Conservation (phyloP, 2,888 invertebrate genomes). For the Phlogophora meticulosa region DNA sequence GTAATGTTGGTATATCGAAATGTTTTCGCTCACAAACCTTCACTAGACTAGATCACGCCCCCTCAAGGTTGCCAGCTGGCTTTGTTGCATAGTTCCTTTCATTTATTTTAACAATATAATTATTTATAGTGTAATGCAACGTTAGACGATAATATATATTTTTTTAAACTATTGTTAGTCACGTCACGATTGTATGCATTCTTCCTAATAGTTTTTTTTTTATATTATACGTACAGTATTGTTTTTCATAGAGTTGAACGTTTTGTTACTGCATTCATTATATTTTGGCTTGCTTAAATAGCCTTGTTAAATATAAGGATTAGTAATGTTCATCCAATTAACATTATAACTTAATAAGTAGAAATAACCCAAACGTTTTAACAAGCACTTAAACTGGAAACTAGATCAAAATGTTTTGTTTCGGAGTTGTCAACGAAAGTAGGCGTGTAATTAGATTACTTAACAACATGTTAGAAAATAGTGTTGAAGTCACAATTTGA, state of each 20-base stretch:
- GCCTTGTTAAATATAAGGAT: not conserved
- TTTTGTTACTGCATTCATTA: not conserved
- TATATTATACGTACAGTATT: too few relatives aligned
- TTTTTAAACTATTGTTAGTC: slow-evolving; percentile 19
- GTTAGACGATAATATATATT: slow-evolving; percentile 1
- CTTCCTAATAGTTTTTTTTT: not conserved
- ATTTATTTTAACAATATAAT: slow-evolving; percentile 59
- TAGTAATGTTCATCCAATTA: slow-evolving; percentile 19
- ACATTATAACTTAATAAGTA: slow-evolving; percentile 27
- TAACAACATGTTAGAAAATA: slow-evolving; percentile 24
- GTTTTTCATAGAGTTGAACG: not conserved
- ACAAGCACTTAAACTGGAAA: slow-evolving; percentile 28
- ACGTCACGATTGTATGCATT: slow-evolving; percentile 27
- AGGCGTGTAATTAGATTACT: slow-evolving; percentile 31
- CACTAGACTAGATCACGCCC: slow-evolving; percentile 64
- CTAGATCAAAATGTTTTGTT: slow-evolving; percentile 24
- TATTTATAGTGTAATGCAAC: slow-evolving; percentile 43
- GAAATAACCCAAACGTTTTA: slow-evolving; percentile 24
- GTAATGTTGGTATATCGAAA: slow-evolving; percentile 42
- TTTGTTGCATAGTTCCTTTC: slow-evolving; percentile 67
- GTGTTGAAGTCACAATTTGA: not conserved
- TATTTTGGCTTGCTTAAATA: not conserved
- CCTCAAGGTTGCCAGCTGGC: slow-evolving; percentile 61
- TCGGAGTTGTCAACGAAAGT: slow-evolving; percentile 28
- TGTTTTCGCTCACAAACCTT: slow-evolving; percentile 64